These are phyloP conservation scores for Augochlora pura DNA, from an alignment of 1,140 invertebrate species.

Conservation along the genomic window DNA sequence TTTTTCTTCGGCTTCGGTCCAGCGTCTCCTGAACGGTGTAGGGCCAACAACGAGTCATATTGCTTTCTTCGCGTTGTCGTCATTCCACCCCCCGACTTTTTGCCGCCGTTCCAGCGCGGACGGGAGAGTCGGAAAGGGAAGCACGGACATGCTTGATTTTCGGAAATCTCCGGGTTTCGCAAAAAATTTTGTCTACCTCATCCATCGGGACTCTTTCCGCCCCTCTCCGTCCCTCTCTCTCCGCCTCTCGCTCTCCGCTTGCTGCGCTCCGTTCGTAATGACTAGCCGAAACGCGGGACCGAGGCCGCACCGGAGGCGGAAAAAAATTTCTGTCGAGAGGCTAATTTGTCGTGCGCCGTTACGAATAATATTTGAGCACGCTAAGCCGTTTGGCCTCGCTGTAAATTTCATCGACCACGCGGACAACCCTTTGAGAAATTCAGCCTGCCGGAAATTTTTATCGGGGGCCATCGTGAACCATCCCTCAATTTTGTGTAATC, in stretches of 20 bases:
- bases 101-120: not conserved
- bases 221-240: no score
- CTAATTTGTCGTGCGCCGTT: slow-evolving; percentile 45
- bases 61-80: not conserved
- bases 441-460: no score
- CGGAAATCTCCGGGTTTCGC: slow-evolving; percentile 23
- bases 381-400: not conserved
- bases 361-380: slow-evolving; percentile 42
- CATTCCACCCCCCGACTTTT: no score
- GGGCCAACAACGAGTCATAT: not conserved
- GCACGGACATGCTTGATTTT: slow-evolving; percentile 45
- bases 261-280: slow-evolving; percentile 22
- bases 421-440: slow-evolving; percentile 3
- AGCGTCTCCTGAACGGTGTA: not conserved
- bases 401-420: slow-evolving; percentile 12
- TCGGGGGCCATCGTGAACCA: no score
- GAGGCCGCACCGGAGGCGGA: slow-evolving; percentile 10
- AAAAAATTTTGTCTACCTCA: slow-evolving; percentile 5
- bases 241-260: no score
- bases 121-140: slow-evolving; percentile 28
- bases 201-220: no score
- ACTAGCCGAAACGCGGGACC: slow-evolving; percentile 15
- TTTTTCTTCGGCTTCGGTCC: not conserved
- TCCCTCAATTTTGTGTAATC: no score
- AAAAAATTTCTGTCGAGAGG: slow-evolving; percentile 36